Conservation (phyloP, 2,113 vertebrate species). For the Orientallactaga bullata region DNA sequence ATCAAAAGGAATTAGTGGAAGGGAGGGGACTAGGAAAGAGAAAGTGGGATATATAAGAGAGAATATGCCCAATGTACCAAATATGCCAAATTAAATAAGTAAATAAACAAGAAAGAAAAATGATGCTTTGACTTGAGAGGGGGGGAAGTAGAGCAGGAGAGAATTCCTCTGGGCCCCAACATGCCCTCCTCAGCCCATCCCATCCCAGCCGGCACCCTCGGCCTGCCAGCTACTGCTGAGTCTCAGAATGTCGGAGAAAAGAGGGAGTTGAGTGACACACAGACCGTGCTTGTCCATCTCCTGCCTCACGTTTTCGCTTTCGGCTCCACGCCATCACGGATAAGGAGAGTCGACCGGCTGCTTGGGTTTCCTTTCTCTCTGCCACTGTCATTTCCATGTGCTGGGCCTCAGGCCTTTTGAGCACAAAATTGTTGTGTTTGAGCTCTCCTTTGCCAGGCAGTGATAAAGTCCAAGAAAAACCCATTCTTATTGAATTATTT, state of each 20-base stretch:
- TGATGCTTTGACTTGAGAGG: not conserved
- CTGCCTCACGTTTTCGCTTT: constrained; percentile 26
- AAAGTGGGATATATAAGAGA: too few relatives aligned
- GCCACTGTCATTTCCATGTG: constrained; percentile 69
- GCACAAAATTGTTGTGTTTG: constrained; percentile 74
- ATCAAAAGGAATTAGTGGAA: too few relatives aligned
- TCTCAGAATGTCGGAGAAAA: not conserved
- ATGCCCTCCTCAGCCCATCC: not conserved
- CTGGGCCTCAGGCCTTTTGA: constrained; percentile 68
- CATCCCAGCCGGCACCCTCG: not conserved
- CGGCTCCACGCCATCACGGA: constrained; percentile 30
- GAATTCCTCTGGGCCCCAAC: constrained; percentile 46
- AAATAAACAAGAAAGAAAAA: too few relatives aligned
- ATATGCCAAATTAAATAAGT: too few relatives aligned
- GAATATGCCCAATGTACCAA: too few relatives aligned
- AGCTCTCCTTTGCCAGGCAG: constrained; percentile 70
- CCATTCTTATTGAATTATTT: constrained; percentile 83
- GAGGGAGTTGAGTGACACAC: not conserved
- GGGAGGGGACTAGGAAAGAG: too few relatives aligned
- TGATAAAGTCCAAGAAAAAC: constrained; percentile 83
- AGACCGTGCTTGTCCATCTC: not conserved
- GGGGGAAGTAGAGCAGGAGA: constrained; percentile 23
- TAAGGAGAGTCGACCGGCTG: constrained; percentile 48
- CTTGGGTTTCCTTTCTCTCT: constrained; percentile 66
- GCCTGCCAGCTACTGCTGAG: not conserved